Percentiles rank a stretch among this genome's conserved stretches.
Evolutionary conservation across 2,888 invertebrate species (phyloP).

Genomic region (Pammene fasciana): DNA sequence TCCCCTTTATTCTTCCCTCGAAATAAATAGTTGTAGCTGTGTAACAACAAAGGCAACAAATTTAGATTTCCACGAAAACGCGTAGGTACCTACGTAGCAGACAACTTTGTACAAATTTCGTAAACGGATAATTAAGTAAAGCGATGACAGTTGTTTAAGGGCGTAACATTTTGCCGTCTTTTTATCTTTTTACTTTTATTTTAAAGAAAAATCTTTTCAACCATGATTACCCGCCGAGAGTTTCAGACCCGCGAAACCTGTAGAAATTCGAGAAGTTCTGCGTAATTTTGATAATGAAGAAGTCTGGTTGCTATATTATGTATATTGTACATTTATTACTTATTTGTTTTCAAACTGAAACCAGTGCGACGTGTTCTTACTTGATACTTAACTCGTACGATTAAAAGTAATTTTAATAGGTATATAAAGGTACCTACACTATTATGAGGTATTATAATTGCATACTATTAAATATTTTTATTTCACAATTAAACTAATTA

Average conservation of each 20-base stretch:
- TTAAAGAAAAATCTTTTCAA: conserved; percentile 20
- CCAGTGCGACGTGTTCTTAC: too few relatives aligned
- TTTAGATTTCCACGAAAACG: conserved; percentile 23
- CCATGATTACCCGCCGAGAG: conserved; percentile 20
- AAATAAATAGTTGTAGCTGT: conserved; percentile 19
- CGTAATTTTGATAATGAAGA: conserved; percentile 11
- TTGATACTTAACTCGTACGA: too few relatives aligned
- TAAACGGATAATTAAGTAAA: conserved; percentile 42
- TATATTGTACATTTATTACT: background rate
- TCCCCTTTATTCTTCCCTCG: background rate
- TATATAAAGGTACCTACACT: too few relatives aligned
- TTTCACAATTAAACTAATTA: too few relatives aligned
- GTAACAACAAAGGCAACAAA: conserved; percentile 12
- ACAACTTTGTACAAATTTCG: conserved; percentile 35
- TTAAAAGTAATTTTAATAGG: too few relatives aligned
- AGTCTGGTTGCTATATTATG: background rate
- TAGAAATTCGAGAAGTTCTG: conserved; percentile 17
- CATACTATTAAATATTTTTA: too few relatives aligned
- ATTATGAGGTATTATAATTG: too few relatives aligned
- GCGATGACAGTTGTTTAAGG: conserved; percentile 39
- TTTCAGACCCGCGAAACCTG: conserved; percentile 15
- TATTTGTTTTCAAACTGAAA: background rate
- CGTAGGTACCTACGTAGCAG: background rate
- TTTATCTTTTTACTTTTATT: conserved; percentile 33
- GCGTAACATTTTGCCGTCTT: conserved; percentile 34